A percentile compares a stretch with the other conserved stretches of the same genome.
These are phyloP conservation scores for Gouania willdenowi DNA, from an alignment of 2,797 vertebrate species.

Conservation along the genomic window DNA sequence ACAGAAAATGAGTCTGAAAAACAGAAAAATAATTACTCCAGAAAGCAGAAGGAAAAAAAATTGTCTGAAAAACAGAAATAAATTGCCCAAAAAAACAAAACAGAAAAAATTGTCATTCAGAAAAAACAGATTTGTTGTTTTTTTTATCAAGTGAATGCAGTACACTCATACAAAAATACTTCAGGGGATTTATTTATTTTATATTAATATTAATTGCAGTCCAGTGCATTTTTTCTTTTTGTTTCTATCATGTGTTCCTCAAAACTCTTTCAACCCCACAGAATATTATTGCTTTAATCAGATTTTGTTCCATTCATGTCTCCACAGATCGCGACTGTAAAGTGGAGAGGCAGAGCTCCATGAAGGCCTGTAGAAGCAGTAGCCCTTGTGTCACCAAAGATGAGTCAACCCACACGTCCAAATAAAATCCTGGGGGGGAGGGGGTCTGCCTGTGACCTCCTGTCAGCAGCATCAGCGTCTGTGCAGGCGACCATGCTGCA, in stretches of 20 bases:
- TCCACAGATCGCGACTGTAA: constrained; percentile 82
- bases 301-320: constrained; percentile 16
- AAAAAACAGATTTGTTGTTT: too few relatives aligned
- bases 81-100: too few relatives aligned
- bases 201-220: too few relatives aligned
- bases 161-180: too few relatives aligned
- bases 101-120: too few relatives aligned
- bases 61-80: too few relatives aligned
- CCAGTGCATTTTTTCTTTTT: not conserved
- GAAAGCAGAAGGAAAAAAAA: too few relatives aligned
- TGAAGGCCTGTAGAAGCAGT: constrained; percentile 67
- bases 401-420: constrained; percentile 72
- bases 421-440: constrained; percentile 48
- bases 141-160: too few relatives aligned
- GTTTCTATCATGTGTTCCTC: not conserved
- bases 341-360: constrained; percentile 74
- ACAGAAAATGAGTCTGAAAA: too few relatives aligned
- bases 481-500: constrained; percentile 10
- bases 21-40: too few relatives aligned
- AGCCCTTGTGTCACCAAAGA: constrained; percentile 84
- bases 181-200: too few relatives aligned
- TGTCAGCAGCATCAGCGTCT: constrained; percentile 5
- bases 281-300: not conserved
- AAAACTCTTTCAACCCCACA: too few relatives aligned
- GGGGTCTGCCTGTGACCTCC: constrained; percentile 32